A percentile compares a stretch with the other conserved stretches of the same genome.
These are phyloP conservation scores for Petrosia ficiformis DNA, from an alignment of 37 sponge, comb jelly and placozoan species.

Conservation along the genomic window DNA sequence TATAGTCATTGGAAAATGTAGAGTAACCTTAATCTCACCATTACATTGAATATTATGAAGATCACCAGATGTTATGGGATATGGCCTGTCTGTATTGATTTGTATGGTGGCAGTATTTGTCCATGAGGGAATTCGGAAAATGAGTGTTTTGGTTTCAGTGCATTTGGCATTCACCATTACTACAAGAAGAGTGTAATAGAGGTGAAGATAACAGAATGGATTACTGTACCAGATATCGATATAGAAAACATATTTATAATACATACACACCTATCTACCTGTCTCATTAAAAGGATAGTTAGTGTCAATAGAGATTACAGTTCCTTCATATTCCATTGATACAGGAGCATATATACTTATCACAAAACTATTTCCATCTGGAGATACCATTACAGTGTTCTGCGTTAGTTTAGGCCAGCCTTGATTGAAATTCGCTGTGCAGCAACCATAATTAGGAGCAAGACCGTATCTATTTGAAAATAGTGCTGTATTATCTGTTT, in stretches of 20 bases:
- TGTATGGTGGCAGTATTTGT: constrained; percentile 23
- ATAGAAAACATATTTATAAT: background rate
- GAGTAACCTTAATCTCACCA: background rate
- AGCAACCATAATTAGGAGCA: constrained; percentile 83
- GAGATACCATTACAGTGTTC: constrained; percentile 35
- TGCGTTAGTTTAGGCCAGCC: constrained; percentile 79
- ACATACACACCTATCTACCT: background rate
- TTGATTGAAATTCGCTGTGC: constrained; percentile 84
- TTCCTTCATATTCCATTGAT: constrained; percentile 1
- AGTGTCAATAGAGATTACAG: constrained; percentile 24
- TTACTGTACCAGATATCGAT: background rate
- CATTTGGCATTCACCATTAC: constrained; percentile 15
- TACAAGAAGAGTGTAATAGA: background rate
- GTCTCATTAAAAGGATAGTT: constrained; percentile 62
- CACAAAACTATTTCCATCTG: constrained; percentile 16
- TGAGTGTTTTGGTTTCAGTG: constrained; percentile 9
- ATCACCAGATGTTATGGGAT: constrained; percentile 10
- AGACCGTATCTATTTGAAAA: constrained; percentile 49
- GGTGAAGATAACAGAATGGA: background rate
- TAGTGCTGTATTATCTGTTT: background rate
- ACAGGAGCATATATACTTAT: constrained; percentile 52
- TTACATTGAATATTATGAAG: constrained; percentile 21
- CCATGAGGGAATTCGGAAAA: constrained; percentile 72
- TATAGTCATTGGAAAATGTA: constrained; percentile 30
- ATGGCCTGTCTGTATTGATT: constrained; percentile 11